phyloP scores from a whole-genome alignment of 2,888 invertebrate genomes.

The Tiliacea aurago region DNA sequence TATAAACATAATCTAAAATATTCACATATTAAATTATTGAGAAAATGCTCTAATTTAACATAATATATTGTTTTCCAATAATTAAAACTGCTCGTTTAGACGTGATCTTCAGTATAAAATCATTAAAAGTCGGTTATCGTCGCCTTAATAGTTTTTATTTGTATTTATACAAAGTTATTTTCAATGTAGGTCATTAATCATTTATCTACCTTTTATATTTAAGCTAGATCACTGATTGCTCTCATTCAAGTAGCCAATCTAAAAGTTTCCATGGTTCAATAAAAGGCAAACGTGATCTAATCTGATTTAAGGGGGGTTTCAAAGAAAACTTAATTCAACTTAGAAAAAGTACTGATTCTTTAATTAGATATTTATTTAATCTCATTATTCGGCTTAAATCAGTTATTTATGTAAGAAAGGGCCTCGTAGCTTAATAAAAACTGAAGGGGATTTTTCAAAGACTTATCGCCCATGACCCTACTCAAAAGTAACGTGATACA shows the following conservation, averaged over 20 bases:
- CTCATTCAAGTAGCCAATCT: slow-evolving; percentile 45
- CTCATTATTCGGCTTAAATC: not conserved
- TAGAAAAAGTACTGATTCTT: slow-evolving; percentile 29
- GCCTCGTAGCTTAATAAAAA: not conserved
- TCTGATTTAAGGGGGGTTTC: slow-evolving; percentile 65
- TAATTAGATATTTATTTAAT: slow-evolving; percentile 28
- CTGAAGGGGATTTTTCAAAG: no score
- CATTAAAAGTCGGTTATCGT: no score
- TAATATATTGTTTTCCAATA: no score
- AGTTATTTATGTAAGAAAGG: not conserved
- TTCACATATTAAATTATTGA: no score
- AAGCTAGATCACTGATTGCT: not conserved
- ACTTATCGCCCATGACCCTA: not conserved
- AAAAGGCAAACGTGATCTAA: slow-evolving; percentile 72
- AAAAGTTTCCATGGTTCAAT: slow-evolving; percentile 50
- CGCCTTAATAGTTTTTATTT: no score
- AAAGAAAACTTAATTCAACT: slow-evolving; percentile 25
- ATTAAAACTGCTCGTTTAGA: no score
- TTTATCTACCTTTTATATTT: not conserved
- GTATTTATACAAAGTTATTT: not conserved
- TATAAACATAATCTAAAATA: no score
- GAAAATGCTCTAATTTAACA: no score
- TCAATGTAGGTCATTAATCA: not conserved
- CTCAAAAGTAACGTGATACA: not conserved
- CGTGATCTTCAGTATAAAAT: no score